Conservation (phyloP, 2,797 vertebrate genomes). For the Urocyon cinereoargenteus region DNA sequence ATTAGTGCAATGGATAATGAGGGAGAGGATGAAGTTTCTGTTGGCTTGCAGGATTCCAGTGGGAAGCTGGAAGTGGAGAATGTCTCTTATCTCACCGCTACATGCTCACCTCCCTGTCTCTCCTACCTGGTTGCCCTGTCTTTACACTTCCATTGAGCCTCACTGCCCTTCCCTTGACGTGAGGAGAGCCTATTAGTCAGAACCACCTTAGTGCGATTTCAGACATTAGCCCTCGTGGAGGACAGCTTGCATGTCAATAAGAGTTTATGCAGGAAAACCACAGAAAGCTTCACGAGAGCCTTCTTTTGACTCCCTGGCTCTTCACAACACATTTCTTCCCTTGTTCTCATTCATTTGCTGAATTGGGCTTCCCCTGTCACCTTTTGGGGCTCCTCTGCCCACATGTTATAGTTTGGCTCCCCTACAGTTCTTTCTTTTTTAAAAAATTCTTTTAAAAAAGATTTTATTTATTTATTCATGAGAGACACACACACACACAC, state of each 20-base stretch:
- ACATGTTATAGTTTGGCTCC: neutral
- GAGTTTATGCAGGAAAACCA: too few species aligned
- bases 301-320: neutral
- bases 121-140: accelerated
- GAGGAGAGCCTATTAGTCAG: neutral
- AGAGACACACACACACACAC: too few species aligned
- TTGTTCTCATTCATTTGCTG: neutral
- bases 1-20: accelerated
- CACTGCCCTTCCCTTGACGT: too few species aligned
- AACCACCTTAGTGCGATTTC: accelerated
- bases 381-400: neutral
- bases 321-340: neutral
- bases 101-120: neutral
- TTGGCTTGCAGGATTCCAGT: neutral
- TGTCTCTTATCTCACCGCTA: neutral
- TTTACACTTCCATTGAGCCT: neutral
- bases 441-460: too few species aligned
- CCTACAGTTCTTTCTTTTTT: neutral
- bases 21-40: accelerated
- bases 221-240: too few species aligned
- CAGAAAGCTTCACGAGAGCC: neutral
- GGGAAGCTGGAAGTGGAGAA: too few species aligned
- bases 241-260: neutral
- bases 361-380: neutral
- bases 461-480: too few species aligned